phyloP scores from a whole-genome alignment of 2,797 vertebrate species.

The Myoxocephalus aenaeus region DNA sequence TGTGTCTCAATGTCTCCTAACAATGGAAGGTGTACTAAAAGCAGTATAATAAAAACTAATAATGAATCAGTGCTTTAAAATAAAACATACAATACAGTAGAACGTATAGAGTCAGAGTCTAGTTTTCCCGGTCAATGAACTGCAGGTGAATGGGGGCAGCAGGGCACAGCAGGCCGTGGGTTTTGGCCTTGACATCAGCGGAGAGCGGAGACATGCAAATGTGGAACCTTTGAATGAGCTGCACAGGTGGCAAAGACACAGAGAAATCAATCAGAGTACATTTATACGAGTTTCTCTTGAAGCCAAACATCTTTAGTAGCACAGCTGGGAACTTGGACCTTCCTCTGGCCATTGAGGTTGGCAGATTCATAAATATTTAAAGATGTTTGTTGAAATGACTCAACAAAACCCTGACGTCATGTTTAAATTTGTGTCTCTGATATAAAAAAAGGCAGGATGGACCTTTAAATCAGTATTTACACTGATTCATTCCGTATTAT shows the following conservation, averaged over 20 bases:
- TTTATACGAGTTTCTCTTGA: neutral
- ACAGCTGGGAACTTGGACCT: neutral
- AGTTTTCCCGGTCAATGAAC: slow-evolving; percentile 83
- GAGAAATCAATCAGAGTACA: slow-evolving; percentile 10
- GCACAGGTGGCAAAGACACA: slow-evolving; percentile 49
- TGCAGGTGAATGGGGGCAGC: slow-evolving; percentile 85
- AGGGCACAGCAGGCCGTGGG: slow-evolving; percentile 90
- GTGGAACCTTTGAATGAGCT: slow-evolving; percentile 92
- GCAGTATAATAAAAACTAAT: neutral
- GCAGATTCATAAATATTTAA: neutral
- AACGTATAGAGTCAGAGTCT: slow-evolving; percentile 5
- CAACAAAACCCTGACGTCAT: neutral
- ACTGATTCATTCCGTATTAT: neutral
- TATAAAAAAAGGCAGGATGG: neutral
- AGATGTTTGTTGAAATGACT: neutral
- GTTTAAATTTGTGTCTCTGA: no score
- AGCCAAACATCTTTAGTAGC: neutral
- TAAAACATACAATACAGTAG: slow-evolving; percentile 23
- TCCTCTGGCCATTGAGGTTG: neutral
- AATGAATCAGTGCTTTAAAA: slow-evolving; percentile 31
- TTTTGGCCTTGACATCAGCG: slow-evolving; percentile 85
- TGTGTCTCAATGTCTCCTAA: neutral
- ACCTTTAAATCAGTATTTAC: neutral
- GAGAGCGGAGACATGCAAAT: slow-evolving; percentile 85
- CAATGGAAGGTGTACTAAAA: slow-evolving; percentile 42